phyloP scores from a whole-genome alignment of 1,140 invertebrate genomes.

The Glossosoma conforme region DNA sequence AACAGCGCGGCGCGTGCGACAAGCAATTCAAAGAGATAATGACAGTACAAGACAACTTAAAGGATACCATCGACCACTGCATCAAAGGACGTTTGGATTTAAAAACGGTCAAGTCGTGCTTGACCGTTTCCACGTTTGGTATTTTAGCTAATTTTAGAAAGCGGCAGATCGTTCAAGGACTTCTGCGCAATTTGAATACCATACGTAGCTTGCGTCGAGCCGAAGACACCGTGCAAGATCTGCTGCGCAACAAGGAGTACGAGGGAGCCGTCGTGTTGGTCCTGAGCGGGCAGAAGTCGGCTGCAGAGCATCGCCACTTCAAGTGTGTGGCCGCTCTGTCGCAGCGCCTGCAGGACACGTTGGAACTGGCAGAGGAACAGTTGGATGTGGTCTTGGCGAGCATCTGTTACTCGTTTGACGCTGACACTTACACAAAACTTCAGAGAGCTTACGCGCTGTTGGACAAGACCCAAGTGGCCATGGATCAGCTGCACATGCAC shows the following conservation, averaged over 20 bases:
- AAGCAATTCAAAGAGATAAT: conserved; percentile 78
- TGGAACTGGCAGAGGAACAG: conserved; percentile 88
- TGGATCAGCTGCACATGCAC: conserved; percentile 94
- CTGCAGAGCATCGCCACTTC: conserved; percentile 76
- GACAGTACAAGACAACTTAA: conserved; percentile 68
- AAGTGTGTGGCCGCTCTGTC: conserved; percentile 80
- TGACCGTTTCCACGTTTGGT: conserved; percentile 78
- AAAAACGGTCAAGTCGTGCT: conserved; percentile 68
- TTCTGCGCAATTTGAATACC: conserved; percentile 73
- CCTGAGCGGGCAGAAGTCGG: conserved; percentile 81
- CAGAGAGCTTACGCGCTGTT: conserved; percentile 81
- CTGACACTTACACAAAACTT: conserved; percentile 67
- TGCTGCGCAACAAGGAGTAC: conserved; percentile 82
- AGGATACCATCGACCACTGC: conserved; percentile 66
- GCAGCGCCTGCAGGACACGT: conserved; percentile 83
- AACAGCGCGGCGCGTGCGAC: conserved; percentile 81
- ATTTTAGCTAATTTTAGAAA: conserved; percentile 85
- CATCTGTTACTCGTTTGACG: conserved; percentile 66
- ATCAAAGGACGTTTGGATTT: conserved; percentile 65
- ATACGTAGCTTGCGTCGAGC: conserved; percentile 83
- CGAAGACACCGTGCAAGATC: conserved; percentile 74
- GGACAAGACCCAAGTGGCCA: conserved; percentile 82
- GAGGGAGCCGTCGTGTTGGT: conserved; percentile 83
- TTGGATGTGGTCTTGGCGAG: conserved; percentile 82
- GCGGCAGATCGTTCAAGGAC: conserved; percentile 69